Base-by-base conservation (phyloP, 2,113 vertebrate genomes). In the Tricholaema leucomelas region DNA sequence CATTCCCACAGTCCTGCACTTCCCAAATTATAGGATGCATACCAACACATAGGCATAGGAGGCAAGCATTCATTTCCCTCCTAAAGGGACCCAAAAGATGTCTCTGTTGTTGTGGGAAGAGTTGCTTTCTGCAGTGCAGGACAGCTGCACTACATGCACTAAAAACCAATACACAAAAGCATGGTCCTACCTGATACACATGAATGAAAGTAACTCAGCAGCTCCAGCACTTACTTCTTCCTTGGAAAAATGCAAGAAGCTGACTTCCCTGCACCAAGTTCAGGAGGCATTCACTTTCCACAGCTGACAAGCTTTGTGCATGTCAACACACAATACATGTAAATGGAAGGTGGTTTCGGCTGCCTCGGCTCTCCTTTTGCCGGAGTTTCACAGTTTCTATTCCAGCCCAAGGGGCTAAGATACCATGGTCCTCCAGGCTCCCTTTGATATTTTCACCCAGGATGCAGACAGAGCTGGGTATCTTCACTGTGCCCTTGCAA, bases 281-380 rank as follows among this genome's bases (percentile, higher is more conserved):
- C 36, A 40, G 42, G 16, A 64, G 30, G 27, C 44, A 48, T 65
- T 60, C 8, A 2, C 19, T 79, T 71, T 48, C n/a, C 58, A 70
- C 58, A 83, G 58, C 33, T 44, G 52, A 55, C 38, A 64, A 69
- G 28, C 20, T 63, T 28, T 0, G 0, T 50, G 65, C 20, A 16
- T 0, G 0, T 44, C 60, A 28, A 46, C 8, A 40, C 0, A 0
- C 9, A 23, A 25, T 1, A 16, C 14, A 8, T 3, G 24, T 9
- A 58, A 42, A 36, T 61, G 31, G 9, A 33, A 63, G 60, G 60
- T 58, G 4, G 20, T 44, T 78, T 56, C 28, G 36, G 24, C 48
- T 73, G 71, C n/a, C 42, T 30, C 31, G 20, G 65, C 35, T 50
- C 42, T 64, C 33, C 50, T 42, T 23, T 4, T 20, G 7, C 30